phyloP scores from a whole-genome alignment of 2,113 vertebrate species.

The Dendropsophus ebraccatus region DNA sequence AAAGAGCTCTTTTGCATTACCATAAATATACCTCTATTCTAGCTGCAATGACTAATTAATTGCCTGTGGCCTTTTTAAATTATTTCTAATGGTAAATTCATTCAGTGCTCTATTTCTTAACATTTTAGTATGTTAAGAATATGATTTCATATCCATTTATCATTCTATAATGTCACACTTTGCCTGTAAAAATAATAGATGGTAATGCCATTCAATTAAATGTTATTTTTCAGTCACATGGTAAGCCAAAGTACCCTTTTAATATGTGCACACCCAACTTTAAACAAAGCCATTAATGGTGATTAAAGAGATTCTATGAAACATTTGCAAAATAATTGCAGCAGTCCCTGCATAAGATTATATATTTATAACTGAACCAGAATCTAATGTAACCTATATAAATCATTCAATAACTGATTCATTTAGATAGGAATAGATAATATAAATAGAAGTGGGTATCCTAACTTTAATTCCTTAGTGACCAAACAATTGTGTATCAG shows the following conservation, averaged over 20 bases:
- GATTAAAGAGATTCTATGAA: background rate
- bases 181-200: conserved; percentile 12
- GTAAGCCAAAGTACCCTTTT: background rate
- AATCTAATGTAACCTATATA: background rate
- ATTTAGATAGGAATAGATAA: background rate
- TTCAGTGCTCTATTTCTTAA: conserved; percentile 16
- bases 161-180: conserved; percentile 32
- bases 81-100: conserved; percentile 46
- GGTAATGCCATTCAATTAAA: background rate
- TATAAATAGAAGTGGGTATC: background rate
- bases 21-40: conserved; percentile 46
- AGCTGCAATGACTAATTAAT: conserved; percentile 36
- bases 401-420: background rate
- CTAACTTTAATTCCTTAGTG: background rate
- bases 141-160: conserved; percentile 39
- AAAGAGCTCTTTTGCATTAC: conserved; percentile 40
- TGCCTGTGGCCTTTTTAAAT: conserved; percentile 40
- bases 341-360: background rate
- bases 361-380: background rate
- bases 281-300: conserved; percentile 1
- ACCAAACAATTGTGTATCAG: too few species aligned
- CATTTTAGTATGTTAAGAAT: conserved; percentile 38
- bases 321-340: background rate
- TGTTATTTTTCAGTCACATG: conserved; percentile 2
- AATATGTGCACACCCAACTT: background rate